Percentiles rank a stretch among this genome's conserved stretches.
Evolutionary conservation across 2,113 vertebrate genomes (phyloP).

Genomic region (Triplophysa tibetana): DNA sequence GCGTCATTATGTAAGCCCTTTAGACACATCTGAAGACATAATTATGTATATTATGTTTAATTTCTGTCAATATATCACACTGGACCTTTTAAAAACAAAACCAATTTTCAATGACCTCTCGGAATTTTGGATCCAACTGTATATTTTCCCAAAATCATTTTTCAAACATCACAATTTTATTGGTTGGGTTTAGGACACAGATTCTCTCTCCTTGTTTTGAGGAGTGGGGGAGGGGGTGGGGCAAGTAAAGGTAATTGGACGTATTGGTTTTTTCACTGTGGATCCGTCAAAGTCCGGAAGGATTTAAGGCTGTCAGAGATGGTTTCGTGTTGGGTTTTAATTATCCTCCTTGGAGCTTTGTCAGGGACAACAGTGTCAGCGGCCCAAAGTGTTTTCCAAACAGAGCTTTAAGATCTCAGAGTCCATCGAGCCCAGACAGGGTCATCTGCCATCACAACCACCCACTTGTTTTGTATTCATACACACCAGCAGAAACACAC

Average conservation of each 20-base stretch:
- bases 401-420: conserved; percentile 50
- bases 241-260: conserved; percentile 64
- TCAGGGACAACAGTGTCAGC: conserved; percentile 56
- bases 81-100: too few species aligned
- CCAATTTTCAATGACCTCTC: too few species aligned
- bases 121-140: not conserved
- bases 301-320: conserved; percentile 63
- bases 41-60: too few species aligned
- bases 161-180: not conserved
- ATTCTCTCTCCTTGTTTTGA: conserved; percentile 31
- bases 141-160: not conserved
- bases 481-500: conserved; percentile 59
- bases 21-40: too few species aligned
- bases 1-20: too few species aligned
- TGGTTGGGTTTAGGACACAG: not conserved
- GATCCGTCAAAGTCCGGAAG: conserved; percentile 67
- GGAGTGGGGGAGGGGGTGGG: conserved; percentile 34
- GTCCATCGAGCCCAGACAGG: conserved; percentile 62
- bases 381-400: conserved; percentile 52
- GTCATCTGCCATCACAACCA: conserved; percentile 58
- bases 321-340: conserved; percentile 59
- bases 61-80: too few species aligned
- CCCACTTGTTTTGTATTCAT: conserved; percentile 54
- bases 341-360: conserved; percentile 68
- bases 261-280: conserved; percentile 55